Percentiles rank a stretch among this genome's conserved stretches.
These are phyloP conservation scores for Dolichomitus sp. DNA, from an alignment of 2,888 invertebrate species.

Conservation along the genomic window DNA sequence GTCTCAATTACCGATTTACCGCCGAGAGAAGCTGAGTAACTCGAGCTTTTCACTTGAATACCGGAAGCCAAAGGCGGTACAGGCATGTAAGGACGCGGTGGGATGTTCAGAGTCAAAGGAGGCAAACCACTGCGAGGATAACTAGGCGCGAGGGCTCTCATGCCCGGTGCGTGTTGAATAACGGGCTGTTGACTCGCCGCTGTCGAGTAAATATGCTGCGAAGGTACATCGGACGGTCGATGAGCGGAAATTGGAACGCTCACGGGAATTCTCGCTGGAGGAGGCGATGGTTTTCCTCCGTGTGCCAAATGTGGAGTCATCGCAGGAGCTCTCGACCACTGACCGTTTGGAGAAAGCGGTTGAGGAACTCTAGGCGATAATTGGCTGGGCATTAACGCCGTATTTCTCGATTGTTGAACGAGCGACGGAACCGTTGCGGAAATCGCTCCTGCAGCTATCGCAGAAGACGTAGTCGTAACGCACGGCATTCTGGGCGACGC, in stretches of 20 bases:
- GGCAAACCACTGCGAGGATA: constrained; percentile 83
- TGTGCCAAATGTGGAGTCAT: constrained; percentile 75
- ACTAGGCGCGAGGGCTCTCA: constrained; percentile 82
- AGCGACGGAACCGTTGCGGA: constrained; percentile 73
- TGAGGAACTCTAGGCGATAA: constrained; percentile 78
- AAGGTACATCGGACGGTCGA: constrained; percentile 76
- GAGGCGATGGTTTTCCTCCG: constrained; percentile 72
- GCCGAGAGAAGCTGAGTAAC: constrained; percentile 73
- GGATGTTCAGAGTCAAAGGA: constrained; percentile 82
- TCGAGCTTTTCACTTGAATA: constrained; percentile 77
- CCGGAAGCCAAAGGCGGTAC: constrained; percentile 78
- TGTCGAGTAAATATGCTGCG: constrained; percentile 83
- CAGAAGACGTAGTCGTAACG: constrained; percentile 72
- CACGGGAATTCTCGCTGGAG: constrained; percentile 80
- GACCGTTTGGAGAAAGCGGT: constrained; percentile 83
- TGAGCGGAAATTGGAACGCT: constrained; percentile 82
- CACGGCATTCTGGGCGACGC: constrained; percentile 80
- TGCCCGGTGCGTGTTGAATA: constrained; percentile 84
- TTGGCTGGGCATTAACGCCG: constrained; percentile 78
- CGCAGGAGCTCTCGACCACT: constrained; percentile 79
- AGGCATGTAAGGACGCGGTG: constrained; percentile 83
- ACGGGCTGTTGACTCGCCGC: constrained; percentile 84
- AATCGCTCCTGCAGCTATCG: constrained; percentile 66
- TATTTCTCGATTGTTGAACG: constrained; percentile 79
- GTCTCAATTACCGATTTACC: constrained; percentile 84